Evolutionary conservation across 2,888 invertebrate genomes (phyloP).

Genomic region (Melieria picta): DNA sequence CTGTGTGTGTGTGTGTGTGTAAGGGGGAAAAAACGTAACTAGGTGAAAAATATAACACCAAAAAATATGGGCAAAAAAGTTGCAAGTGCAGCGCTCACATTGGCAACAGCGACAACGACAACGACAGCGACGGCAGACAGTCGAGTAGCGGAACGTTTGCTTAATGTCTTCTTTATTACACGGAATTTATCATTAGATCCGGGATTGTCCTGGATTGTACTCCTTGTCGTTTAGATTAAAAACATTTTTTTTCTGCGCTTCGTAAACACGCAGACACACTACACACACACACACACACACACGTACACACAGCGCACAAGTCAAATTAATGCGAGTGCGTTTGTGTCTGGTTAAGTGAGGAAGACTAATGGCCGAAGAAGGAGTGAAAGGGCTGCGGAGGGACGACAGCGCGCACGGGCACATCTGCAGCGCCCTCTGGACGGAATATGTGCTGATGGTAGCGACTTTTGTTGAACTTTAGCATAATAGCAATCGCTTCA

Average conservation of each 20-base stretch:
- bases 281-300: neutral
- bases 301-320: conserved; percentile 1
- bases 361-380: too few relatives aligned
- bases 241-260: neutral
- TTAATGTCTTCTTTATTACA: conserved; percentile 36
- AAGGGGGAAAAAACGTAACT: conserved; percentile 6
- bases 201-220: conserved; percentile 29
- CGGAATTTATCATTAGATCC: conserved; percentile 32
- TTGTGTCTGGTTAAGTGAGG: too few relatives aligned
- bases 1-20: neutral
- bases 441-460: too few relatives aligned
- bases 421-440: too few relatives aligned
- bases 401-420: too few relatives aligned
- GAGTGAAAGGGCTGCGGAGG: too few relatives aligned
- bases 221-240: conserved; percentile 10
- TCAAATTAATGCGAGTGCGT: neutral
- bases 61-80: neutral
- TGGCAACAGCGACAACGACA: neutral
- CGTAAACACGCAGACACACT: conserved; percentile 5
- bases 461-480: too few relatives aligned
- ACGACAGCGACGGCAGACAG: neutral
- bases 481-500: too few relatives aligned
- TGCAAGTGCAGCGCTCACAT: neutral
- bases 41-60: conserved; percentile 26
- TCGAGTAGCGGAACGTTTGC: neutral